Conservation (phyloP, 1,140 invertebrate genomes). For the Sarcophaga peregrina region DNA sequence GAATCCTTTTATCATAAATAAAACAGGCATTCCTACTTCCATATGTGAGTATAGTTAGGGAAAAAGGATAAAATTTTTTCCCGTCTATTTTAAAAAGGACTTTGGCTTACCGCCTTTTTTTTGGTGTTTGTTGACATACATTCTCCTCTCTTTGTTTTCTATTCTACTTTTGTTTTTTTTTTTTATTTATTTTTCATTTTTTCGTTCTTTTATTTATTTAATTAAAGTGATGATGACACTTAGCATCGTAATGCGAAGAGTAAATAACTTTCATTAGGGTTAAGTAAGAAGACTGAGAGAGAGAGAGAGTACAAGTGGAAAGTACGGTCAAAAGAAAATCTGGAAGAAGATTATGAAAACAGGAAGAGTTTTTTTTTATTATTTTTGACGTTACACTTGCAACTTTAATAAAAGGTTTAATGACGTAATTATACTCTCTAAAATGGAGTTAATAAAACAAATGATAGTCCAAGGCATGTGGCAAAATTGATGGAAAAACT, state of each 20-base stretch:
- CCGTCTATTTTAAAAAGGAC: slow-evolving; percentile 10
- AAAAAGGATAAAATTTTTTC: not conserved
- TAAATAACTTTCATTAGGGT: slow-evolving; percentile 38
- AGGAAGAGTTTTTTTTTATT: no score
- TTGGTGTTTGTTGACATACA: slow-evolving; percentile 37
- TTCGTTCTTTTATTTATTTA: not conserved
- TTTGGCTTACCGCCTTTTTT: slow-evolving; percentile 37
- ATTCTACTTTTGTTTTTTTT: not conserved
- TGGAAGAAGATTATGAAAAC: no score
- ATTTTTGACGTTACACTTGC: no score
- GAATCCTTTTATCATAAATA: slow-evolving; percentile 28
- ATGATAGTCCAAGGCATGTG: no score
- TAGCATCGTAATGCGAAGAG: slow-evolving; percentile 18
- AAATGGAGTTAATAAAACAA: no score
- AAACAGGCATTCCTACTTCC: not conserved
- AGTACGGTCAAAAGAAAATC: no score
- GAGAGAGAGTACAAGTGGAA: no score
- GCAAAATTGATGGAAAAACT: no score
- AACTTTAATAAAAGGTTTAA: no score
- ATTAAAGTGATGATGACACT: slow-evolving; percentile 28
- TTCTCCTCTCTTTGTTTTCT: not conserved
- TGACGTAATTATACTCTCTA: no score
- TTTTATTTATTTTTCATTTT: not conserved
- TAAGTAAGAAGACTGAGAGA: not conserved
- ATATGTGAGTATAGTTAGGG: not conserved